phyloP scores from a whole-genome alignment of 2,888 invertebrate genomes.

The Lamproptera curius region DNA sequence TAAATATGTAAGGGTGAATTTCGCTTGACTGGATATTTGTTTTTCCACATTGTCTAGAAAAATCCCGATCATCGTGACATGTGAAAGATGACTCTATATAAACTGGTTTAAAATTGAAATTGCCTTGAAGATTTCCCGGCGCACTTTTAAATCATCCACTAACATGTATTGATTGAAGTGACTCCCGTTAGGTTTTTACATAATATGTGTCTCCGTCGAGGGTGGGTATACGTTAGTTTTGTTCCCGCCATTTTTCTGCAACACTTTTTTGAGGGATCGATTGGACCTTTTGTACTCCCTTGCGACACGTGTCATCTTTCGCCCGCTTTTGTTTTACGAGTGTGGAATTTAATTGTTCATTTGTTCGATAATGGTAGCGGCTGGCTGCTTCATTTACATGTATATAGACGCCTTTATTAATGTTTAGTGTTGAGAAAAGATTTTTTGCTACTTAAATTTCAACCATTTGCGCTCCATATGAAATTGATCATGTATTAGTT shows the following conservation, averaged over 20 bases:
- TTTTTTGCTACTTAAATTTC: too few relatives aligned
- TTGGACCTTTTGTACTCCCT: background rate
- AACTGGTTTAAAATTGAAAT: constrained; percentile 38
- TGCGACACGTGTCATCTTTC: background rate
- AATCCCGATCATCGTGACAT: constrained; percentile 39
- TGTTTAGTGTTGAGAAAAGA: too few relatives aligned
- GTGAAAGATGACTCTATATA: constrained; percentile 35
- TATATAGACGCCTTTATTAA: too few relatives aligned
- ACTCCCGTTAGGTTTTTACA: constrained; percentile 75
- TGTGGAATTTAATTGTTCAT: background rate
- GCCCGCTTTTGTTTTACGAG: constrained; percentile 1
- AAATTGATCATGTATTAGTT: too few relatives aligned
- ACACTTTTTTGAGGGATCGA: constrained; percentile 3
- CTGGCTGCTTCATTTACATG: too few relatives aligned
- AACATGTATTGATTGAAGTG: constrained; percentile 77
- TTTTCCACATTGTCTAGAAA: constrained; percentile 58
- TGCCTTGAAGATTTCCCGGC: constrained; percentile 37
- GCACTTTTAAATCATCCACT: constrained; percentile 73
- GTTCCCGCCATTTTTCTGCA: constrained; percentile 36
- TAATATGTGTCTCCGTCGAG: constrained; percentile 69
- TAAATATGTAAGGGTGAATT: constrained; percentile 49
- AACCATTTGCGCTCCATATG: too few relatives aligned
- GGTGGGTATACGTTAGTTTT: constrained; percentile 45
- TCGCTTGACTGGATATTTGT: constrained; percentile 52
- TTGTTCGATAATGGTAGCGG: background rate